Evolutionary conservation across 2,797 vertebrate species (phyloP).

Genomic region (Kryptolebias ocellatus): DNA sequence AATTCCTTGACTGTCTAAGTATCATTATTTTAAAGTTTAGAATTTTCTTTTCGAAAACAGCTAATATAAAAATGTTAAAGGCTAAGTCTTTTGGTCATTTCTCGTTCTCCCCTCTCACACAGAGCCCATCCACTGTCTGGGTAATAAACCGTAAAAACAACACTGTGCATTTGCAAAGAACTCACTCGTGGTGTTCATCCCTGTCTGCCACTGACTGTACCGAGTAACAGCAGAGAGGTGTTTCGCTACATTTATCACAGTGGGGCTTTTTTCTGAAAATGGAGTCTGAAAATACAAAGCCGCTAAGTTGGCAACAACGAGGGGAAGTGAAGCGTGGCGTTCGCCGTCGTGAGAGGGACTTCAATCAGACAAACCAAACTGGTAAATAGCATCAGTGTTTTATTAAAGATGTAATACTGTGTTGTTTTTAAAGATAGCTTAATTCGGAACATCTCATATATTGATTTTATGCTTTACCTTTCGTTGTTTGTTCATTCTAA

Average conservation of each 20-base stretch:
- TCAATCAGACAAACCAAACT: background rate
- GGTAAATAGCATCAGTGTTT: background rate
- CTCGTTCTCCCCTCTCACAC: background rate
- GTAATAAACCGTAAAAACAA: constrained; percentile 25
- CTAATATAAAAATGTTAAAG: background rate
- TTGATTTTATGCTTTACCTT: too few species aligned
- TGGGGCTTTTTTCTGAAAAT: background rate
- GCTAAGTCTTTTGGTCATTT: background rate
- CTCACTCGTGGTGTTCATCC: background rate
- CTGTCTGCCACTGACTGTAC: constrained; percentile 2
- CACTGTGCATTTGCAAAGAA: constrained; percentile 10
- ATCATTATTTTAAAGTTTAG: background rate
- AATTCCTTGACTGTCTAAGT: background rate
- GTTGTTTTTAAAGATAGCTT: background rate
- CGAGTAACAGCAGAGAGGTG: constrained; percentile 12
- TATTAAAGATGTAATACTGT: background rate
- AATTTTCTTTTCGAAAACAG: background rate
- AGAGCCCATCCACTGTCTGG: background rate
- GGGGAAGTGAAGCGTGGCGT: background rate
- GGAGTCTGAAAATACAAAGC: constrained; percentile 9
- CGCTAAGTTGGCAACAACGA: constrained; percentile 5
- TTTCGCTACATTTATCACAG: constrained; percentile 24
- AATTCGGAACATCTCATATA: background rate
- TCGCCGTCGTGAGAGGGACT: background rate
- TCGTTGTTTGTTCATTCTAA: background rate